phyloP scores from a whole-genome alignment of 2,113 vertebrate genomes.

The Ploceus nigricollis region DNA sequence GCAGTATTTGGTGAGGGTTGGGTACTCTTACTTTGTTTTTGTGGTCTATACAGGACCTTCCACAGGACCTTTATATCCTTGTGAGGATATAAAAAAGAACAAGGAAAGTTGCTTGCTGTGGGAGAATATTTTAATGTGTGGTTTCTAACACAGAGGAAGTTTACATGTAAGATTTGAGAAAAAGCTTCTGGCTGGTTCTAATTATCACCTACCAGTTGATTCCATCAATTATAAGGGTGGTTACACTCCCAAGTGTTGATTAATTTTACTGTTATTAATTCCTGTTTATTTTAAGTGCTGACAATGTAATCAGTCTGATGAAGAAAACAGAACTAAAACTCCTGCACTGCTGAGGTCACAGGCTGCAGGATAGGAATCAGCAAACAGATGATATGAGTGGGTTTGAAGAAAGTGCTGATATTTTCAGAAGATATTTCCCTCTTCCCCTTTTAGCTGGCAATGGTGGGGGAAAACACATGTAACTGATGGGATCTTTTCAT shows the following conservation, averaged over 20 bases:
- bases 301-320: constrained; percentile 18
- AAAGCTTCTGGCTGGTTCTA: constrained; percentile 19
- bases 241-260: not conserved
- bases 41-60: not conserved
- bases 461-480: not conserved
- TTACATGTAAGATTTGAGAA: constrained; percentile 3
- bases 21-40: not conserved
- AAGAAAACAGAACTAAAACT: constrained; percentile 56
- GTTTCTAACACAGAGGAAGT: not conserved
- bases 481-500: not conserved
- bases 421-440: constrained; percentile 31
- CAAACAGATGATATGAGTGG: constrained; percentile 7
- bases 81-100: not conserved
- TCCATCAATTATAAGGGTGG: constrained; percentile 8
- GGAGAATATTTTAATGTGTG: not conserved
- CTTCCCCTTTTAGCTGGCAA: constrained; percentile 13
- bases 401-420: constrained; percentile 43
- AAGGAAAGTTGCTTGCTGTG: not conserved
- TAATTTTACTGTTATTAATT: constrained; percentile 58
- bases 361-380: constrained; percentile 10
- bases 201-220: constrained; percentile 37
- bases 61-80: no score
- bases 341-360: not conserved
- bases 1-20: constrained; percentile 5
- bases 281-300: constrained; percentile 47